Evolutionary conservation across 2,888 invertebrate species (phyloP).

Genomic region (Ormyrus nitidulus): DNA sequence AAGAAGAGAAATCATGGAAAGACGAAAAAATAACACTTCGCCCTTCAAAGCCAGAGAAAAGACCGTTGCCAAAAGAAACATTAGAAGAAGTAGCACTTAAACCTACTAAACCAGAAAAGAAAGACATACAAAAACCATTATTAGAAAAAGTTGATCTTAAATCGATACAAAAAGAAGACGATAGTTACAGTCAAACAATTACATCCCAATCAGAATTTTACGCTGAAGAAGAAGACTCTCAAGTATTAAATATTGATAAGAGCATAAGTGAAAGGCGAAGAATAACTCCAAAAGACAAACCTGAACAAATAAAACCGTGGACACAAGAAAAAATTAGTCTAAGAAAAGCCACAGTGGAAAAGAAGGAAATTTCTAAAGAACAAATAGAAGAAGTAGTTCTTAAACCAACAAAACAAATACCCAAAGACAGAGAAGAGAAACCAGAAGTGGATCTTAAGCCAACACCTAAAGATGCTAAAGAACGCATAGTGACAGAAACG

Average conservation of each 20-base stretch:
- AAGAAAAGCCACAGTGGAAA: slow-evolving; percentile 75
- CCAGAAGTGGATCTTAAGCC: slow-evolving; percentile 58
- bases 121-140: slow-evolving; percentile 39
- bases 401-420: slow-evolving; percentile 65
- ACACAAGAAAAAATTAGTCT: slow-evolving; percentile 81
- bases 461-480: slow-evolving; percentile 67
- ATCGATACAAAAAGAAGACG: slow-evolving; percentile 11
- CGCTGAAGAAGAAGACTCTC: slow-evolving; percentile 6
- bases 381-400: slow-evolving; percentile 71
- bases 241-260: slow-evolving; percentile 30
- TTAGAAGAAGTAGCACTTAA: slow-evolving; percentile 68
- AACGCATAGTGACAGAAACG: slow-evolving; percentile 54
- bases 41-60: slow-evolving; percentile 77
- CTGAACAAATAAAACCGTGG: slow-evolving; percentile 77
- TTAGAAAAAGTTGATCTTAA: slow-evolving; percentile 51
- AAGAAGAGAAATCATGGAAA: slow-evolving; percentile 62
- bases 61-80: slow-evolving; percentile 61
- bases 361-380: slow-evolving; percentile 73
- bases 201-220: not conserved
- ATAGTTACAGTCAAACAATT: not conserved
- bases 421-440: slow-evolving; percentile 56
- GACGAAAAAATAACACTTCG: slow-evolving; percentile 72
- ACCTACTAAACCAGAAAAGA: slow-evolving; percentile 29
- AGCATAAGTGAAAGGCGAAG: slow-evolving; percentile 72
- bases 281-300: slow-evolving; percentile 76